Base-by-base conservation (phyloP, 2,888 invertebrate genomes). In the Chironomus tentans region DNA sequence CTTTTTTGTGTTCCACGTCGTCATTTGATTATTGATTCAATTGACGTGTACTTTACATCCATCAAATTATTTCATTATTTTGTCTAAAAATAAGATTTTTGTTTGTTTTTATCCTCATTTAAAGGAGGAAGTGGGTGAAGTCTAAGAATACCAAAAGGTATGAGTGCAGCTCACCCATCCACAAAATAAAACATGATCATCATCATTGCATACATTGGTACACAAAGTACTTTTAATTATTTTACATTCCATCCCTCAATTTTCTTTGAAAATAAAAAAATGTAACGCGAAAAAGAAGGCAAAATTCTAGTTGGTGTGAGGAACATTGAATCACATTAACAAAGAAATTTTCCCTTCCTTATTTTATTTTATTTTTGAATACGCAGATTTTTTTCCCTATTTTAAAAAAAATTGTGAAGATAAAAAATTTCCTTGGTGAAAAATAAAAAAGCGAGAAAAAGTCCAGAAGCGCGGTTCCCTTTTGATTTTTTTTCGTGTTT, bases 391-490 rank as follows among this genome's bases (percentile, higher is more conserved):
- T 50, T 56, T 56, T 56, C 56, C 15, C 56, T 56, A 18, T 56
- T 56, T 18, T 18, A 15, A 56, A 18, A 56, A 56, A 56, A 56
- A 56, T 18, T 7, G 18, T 6, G 2, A 18, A 56, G 15, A 56
- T 18, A 65, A 65, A 21, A 65, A 21, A 24, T 65, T 65, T 24
- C 65, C 24, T 65, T 65, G 65, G 65, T 65, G 65, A 65, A 65
- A 65, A 65, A 65, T 65, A 65, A 65, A 65, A 65, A 65, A 65
- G 65, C 65, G 65, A 65, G 65, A 65, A 65, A 65, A 65, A 65
- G 65, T 65, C 65, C 65, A 65, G 65, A 65, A 65, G 65, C 65
- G 56, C 56, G 56, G 18, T 7, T 56, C 7, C 18, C 56, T 56
- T 56, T 56, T 56, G n/a, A 15, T 18, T 56, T 56, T 56, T 18